Conservation (phyloP, 1,140 invertebrate genomes). For the Papilio dardanus region DNA sequence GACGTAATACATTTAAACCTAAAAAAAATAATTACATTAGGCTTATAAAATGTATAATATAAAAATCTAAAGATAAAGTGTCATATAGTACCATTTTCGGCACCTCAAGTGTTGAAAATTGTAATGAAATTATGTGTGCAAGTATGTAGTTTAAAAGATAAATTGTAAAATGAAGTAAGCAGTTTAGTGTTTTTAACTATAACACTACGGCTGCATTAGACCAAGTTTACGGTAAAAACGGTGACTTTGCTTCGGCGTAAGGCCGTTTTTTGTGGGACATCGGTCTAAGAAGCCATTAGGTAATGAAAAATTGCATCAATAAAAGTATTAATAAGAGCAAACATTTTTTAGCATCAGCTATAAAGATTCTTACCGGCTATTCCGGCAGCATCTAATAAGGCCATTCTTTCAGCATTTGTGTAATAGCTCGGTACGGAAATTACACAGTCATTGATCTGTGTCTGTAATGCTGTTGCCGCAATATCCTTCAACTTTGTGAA, state of each 20-base stretch:
- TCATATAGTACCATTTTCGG: conserved; percentile 15
- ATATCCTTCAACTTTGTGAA: conserved; percentile 98
- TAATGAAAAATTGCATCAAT: neutral
- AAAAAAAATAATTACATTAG: neutral
- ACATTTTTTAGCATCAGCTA: neutral
- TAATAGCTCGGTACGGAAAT: conserved; percentile 98
- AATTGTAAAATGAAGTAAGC: no score
- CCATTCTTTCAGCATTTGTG: conserved; percentile 96
- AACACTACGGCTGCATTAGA: no score
- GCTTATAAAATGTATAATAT: no score
- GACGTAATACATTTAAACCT: conserved; percentile 95
- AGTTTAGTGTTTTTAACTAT: no score
- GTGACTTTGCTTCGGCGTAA: no score
- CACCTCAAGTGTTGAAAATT: neutral
- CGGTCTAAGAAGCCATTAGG: neutral
- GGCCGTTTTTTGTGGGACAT: no score
- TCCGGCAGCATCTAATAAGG: conserved; percentile 93
- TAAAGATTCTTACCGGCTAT: conserved; percentile 85
- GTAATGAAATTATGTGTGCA: no score
- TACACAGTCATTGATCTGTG: conserved; percentile 98
- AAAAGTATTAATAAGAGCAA: neutral
- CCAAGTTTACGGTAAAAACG: no score
- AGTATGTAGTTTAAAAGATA: no score
- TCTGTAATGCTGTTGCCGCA: conserved; percentile 92
- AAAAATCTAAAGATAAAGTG: conserved; percentile 25